Evolutionary conservation across 2,888 invertebrate genomes (phyloP), one percentile per base, ranked within the genome.

Genomic region (Hartigia nigra): DNA sequence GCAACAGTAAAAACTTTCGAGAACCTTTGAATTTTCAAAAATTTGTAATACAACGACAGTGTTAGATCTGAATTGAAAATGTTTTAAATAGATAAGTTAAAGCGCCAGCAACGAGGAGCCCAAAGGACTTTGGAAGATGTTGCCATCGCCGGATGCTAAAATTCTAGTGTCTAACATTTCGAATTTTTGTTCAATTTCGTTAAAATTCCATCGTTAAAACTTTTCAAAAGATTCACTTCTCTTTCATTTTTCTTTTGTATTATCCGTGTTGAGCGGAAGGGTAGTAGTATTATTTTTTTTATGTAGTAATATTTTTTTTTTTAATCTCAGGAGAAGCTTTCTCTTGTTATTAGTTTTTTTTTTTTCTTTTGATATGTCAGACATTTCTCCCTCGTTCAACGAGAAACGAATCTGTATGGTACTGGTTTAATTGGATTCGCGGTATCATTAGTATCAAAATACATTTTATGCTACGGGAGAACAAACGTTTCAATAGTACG

Each of bases 241-340:
- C 74, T 74, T 77, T 75, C 78, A 39, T 39, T 75, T 79, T 78
- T 80, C 55, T 77, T 77, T 78, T 75, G 34, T 84, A 86, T 86
- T 86, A 88, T 88, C 86, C 84, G 84, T 86, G 87, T 89, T 89
- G 87, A 90, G 89, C 89, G 87, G 85, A 89, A 88, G 85, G 84
- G 87, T 89, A 90, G 86, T 86, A 82, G 83, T 85, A 55, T 9
- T 55, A 55, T 9, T 55, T 23, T 55, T 37, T 90, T 89, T 89
- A 89, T 88, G 86, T 86, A 82, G 83, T 85, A 55, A 23, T 55
- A 55, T 9, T 55, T 23, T 55, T 37, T 36, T 55, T 55, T 55
- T 55, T 9, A 23, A 55, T 55, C 23, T 55, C 55, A 23, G 55
- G 9, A 55, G 55, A 55, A 14, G 5, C 9, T 55, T 23, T 39